Evolutionary conservation across 2,113 vertebrate genomes (phyloP).

Genomic region (Heterotilapia buettikoferi): DNA sequence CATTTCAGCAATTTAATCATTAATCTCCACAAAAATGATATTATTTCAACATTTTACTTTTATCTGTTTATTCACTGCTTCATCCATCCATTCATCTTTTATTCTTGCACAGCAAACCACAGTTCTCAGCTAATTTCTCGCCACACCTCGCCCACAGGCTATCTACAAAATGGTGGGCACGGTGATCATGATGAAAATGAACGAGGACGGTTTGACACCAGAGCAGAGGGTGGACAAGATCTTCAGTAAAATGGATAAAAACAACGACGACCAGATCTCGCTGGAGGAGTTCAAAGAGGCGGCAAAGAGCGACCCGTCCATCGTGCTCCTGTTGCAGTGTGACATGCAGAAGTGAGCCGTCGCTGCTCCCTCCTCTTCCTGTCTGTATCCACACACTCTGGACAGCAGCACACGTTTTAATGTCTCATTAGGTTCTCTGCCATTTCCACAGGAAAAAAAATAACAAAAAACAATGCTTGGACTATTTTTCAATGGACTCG

Average conservation of each 20-base stretch:
- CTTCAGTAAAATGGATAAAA: constrained; percentile 99
- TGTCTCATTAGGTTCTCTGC: constrained; percentile 95
- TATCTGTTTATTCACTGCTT: background rate
- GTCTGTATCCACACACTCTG: constrained; percentile 66
- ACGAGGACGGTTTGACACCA: constrained; percentile 97
- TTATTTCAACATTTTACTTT: background rate
- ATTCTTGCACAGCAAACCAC: background rate
- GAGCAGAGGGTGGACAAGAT: constrained; percentile 98
- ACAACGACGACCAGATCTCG: constrained; percentile 99
- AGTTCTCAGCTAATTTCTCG: background rate
- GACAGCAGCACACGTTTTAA: constrained; percentile 92
- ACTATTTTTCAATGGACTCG: constrained; percentile 99
- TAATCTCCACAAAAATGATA: background rate
- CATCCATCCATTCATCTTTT: background rate
- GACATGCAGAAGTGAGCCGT: constrained; percentile 98
- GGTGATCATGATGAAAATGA: constrained; percentile 99
- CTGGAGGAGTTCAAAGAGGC: constrained; percentile 99
- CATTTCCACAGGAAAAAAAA: constrained; percentile 77
- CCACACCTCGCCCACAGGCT: constrained; percentile 71
- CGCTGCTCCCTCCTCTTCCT: constrained; percentile 9
- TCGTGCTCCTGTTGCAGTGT: constrained; percentile 98
- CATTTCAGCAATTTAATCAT: background rate
- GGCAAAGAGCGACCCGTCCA: constrained; percentile 98
- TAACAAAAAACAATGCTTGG: constrained; percentile 79
- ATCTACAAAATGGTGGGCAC: constrained; percentile 99